Conservation (phyloP, 2,797 vertebrate species). For the Xiphophorus birchmanni region DNA sequence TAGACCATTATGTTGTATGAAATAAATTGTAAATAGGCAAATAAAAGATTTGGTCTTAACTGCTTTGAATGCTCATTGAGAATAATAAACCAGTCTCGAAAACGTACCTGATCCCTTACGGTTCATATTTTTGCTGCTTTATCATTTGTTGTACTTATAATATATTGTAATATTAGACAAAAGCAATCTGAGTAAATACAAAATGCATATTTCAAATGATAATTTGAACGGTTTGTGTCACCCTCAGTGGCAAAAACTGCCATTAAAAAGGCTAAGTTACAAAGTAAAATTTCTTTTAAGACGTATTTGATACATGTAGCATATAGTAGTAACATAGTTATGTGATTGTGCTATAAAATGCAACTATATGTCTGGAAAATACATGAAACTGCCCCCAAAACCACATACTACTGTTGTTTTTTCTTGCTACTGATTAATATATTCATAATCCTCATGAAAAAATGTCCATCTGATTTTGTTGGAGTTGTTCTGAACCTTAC, state of each 20-base stretch:
- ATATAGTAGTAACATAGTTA: no score
- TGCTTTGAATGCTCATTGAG: not conserved
- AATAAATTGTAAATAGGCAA: not conserved
- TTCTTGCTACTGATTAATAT: not conserved
- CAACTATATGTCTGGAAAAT: no score
- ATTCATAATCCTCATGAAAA: not conserved
- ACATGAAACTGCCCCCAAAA: not conserved
- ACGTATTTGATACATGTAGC: no score
- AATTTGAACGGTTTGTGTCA: not conserved
- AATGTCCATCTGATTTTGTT: not conserved
- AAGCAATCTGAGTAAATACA: not conserved
- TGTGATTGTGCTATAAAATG: no score
- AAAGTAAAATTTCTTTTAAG: no score
- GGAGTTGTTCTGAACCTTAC: conserved; percentile 1
- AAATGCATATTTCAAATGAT: not conserved
- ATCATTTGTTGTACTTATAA: not conserved
- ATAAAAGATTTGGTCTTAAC: not conserved
- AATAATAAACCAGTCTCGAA: not conserved
- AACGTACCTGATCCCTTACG: not conserved
- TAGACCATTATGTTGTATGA: not conserved
- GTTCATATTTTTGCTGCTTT: not conserved
- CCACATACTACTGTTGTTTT: not conserved
- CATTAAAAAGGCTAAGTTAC: not conserved
- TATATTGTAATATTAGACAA: not conserved
- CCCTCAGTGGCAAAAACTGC: not conserved